Conservation (phyloP, 2,113 vertebrate genomes). For the Myrmecobius fasciatus region DNA sequence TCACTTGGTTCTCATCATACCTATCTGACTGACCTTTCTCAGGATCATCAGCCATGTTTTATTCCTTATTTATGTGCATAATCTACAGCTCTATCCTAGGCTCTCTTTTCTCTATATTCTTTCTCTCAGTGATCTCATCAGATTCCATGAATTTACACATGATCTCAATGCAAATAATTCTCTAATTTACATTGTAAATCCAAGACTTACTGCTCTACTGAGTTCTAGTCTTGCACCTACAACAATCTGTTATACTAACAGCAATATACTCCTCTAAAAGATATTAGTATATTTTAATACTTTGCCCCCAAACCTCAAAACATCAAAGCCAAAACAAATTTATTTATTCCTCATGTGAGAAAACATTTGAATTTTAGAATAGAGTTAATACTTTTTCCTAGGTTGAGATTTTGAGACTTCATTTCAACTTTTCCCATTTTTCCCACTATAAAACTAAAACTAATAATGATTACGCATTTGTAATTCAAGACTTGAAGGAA, state of each 20-base stretch:
- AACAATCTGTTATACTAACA: background rate
- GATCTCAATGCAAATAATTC: background rate
- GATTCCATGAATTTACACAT: background rate
- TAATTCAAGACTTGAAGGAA: background rate
- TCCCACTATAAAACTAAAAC: background rate
- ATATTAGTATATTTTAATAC: background rate
- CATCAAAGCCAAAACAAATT: background rate
- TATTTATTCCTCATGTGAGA: background rate
- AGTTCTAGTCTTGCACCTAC: background rate
- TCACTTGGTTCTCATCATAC: background rate
- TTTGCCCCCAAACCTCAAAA: background rate
- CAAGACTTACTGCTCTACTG: background rate
- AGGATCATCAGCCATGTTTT: background rate
- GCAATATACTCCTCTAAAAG: background rate
- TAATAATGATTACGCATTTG: background rate
- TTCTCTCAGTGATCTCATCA: background rate
- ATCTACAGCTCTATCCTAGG: background rate
- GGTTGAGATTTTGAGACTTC: background rate
- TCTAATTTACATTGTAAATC: background rate
- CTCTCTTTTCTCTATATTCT: background rate
- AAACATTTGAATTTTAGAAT: background rate
- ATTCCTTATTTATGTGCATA: background rate
- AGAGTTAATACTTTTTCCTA: background rate
- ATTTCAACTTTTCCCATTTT: background rate
- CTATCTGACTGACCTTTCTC: background rate